Conservation (phyloP, 2,888 invertebrate genomes). For the Phasia obesa region DNA sequence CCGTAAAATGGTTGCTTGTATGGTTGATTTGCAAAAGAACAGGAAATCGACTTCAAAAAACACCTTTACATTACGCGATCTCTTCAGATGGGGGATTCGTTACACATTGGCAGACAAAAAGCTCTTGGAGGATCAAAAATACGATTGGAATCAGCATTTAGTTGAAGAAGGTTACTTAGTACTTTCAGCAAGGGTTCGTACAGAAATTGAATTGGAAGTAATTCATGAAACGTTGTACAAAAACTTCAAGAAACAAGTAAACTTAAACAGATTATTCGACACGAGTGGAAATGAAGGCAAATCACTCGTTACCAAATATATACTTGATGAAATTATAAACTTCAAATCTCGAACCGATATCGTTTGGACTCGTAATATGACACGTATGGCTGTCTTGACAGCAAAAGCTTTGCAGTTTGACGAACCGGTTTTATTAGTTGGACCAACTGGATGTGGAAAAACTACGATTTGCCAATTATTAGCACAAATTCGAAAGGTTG, state of each 20-base stretch:
- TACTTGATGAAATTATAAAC: conserved; percentile 87
- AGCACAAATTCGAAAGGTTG: conserved; percentile 86
- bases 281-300: conserved; percentile 84
- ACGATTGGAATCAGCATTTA: conserved; percentile 98
- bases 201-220: conserved; percentile 90
- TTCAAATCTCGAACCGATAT: conserved; percentile 86
- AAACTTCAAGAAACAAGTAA: conserved; percentile 90
- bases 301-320: conserved; percentile 89
- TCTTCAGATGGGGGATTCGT: conserved; percentile 98
- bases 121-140: conserved; percentile 85
- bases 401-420: conserved; percentile 93
- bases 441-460: conserved; percentile 99
- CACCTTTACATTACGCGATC: conserved; percentile 96
- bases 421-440: conserved; percentile 97
- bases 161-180: conserved; percentile 98
- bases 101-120: conserved; percentile 89
- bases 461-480: conserved; percentile 97
- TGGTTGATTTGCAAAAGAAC: conserved; percentile 93
- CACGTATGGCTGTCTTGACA: conserved; percentile 89
- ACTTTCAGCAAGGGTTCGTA: conserved; percentile 95
- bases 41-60: conserved; percentile 93
- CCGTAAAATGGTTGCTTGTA: conserved; percentile 94
- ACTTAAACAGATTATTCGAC: conserved; percentile 88
- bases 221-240: conserved; percentile 91
- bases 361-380: conserved; percentile 97